Percentiles rank a stretch among this genome's conserved stretches.
These are phyloP conservation scores for Diuraphis noxia DNA, from an alignment of 1,140 invertebrate species.

Conservation along the genomic window DNA sequence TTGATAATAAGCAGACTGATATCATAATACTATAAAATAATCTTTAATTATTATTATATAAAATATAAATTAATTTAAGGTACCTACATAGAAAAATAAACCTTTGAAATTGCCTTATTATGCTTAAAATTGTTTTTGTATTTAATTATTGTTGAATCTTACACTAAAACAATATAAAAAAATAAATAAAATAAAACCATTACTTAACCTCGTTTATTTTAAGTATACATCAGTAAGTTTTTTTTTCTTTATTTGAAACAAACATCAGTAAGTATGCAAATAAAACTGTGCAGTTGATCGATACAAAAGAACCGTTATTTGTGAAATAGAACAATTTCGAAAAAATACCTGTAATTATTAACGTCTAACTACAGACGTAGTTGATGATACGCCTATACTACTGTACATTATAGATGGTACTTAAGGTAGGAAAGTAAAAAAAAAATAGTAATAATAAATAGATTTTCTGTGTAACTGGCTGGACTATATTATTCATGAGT, in stretches of 20 bases:
- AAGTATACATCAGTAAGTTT: too few relatives aligned
- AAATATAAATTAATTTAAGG: neutral
- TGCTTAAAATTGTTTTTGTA: neutral
- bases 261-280: too few relatives aligned
- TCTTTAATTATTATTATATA: too few relatives aligned
- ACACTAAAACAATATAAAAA: neutral
- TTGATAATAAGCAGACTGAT: neutral
- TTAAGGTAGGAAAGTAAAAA: neutral
- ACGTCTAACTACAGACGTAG: neutral
- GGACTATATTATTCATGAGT: slow-evolving; percentile 35
- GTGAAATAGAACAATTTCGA: neutral
- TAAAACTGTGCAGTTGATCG: too few relatives aligned
- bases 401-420: neutral
- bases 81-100: too few relatives aligned
- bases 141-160: neutral
- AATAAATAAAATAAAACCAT: neutral
- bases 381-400: neutral
- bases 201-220: neutral
- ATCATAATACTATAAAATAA: neutral
- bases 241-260: too few relatives aligned
- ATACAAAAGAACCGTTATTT: neutral
- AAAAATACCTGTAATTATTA: neutral
- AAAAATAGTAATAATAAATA: neutral
- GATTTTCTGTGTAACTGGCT: slow-evolving; percentile 18
- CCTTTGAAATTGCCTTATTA: neutral